Evolutionary conservation across 2,888 invertebrate genomes (phyloP), one percentile per base, ranked within the genome.

Genomic region (Ophonus ardosiacus): DNA sequence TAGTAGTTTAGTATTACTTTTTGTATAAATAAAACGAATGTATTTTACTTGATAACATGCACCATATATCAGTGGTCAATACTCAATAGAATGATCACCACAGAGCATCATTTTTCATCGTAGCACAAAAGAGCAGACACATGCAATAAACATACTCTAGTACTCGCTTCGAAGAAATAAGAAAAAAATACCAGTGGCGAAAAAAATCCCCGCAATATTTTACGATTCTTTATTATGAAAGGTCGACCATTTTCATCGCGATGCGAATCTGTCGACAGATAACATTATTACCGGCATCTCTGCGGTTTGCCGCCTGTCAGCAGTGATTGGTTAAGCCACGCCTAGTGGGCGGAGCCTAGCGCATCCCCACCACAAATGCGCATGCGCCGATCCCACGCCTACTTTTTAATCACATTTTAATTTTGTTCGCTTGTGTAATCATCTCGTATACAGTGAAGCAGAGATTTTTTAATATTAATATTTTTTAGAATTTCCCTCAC

Each of bases 281-380:
- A 88, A 89, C 89, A 89, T 89, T 89, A 89, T 90, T 90, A 90
- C 88, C 88, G 81, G 88, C 87, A 88, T 87, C 88, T 89, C 88
- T 88, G 88, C 86, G 89, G 88, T 88, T 88, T 88, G 88, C 88
- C 88, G 89, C 68, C 88, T 88, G 87, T 88, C 87, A 86, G 87
- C 89, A 89, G 87, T 88, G 89, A 89, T 90, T 89, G 89, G 71
- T 18, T 17, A 18, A 84, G 86, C 89, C 86, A 87, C 89, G 88
- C 89, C 87, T 88, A 86, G 51, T 87, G 86, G 87, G 87, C 40
- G 71, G 83, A 18, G 71, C 21, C 13, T 24, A 78, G 74, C 56
- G 74, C 74, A 74, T 74, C 78, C 78, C 57, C 21, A 57, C 78
- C 31, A 56, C 31, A 31, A 78, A 0, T 24, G 88, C 88, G 88